Evolutionary conservation across 1,140 invertebrate species (phyloP).

Genomic region (Philopotamus ludificatus): DNA sequence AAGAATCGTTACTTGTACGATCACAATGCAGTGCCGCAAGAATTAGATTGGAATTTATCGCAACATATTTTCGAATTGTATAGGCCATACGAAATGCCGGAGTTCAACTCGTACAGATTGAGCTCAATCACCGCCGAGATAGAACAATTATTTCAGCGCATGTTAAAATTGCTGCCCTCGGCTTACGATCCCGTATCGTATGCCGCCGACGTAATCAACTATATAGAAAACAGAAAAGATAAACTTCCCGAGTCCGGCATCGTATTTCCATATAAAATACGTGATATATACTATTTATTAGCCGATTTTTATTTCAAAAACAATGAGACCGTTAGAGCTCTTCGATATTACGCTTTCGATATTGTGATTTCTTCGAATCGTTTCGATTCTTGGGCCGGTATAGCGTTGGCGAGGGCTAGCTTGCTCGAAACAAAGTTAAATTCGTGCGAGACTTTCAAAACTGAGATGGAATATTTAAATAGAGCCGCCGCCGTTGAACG

Average conservation of each 20-base stretch:
- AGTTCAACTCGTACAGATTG: constrained; percentile 76
- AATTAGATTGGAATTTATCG: constrained; percentile 76
- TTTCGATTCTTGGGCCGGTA: constrained; percentile 89
- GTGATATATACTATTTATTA: constrained; percentile 82
- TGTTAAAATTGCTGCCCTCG: constrained; percentile 70
- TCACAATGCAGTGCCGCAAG: constrained; percentile 71
- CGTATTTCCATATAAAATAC: constrained; percentile 58
- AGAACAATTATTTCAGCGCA: constrained; percentile 74
- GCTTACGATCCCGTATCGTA: constrained; percentile 63
- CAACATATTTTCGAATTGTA: constrained; percentile 82
- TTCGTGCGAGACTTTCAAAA: constrained; percentile 65
- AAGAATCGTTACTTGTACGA: constrained; percentile 74
- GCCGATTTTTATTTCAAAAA: constrained; percentile 91
- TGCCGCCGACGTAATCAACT: constrained; percentile 62
- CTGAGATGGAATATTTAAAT: constrained; percentile 69
- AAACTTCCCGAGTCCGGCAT: constrained; percentile 55
- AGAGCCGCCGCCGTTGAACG: constrained; percentile 69
- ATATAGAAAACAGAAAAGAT: constrained; percentile 62
- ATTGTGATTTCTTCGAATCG: constrained; percentile 74
- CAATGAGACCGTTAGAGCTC: constrained; percentile 73
- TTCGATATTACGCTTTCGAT: constrained; percentile 82
- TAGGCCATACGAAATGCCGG: constrained; percentile 74
- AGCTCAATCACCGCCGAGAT: constrained; percentile 73
- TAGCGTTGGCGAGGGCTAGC: constrained; percentile 79
- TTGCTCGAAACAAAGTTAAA: constrained; percentile 81